Evolutionary conservation across 2,888 invertebrate genomes (phyloP).

Genomic region (Pomacea canaliculata): DNA sequence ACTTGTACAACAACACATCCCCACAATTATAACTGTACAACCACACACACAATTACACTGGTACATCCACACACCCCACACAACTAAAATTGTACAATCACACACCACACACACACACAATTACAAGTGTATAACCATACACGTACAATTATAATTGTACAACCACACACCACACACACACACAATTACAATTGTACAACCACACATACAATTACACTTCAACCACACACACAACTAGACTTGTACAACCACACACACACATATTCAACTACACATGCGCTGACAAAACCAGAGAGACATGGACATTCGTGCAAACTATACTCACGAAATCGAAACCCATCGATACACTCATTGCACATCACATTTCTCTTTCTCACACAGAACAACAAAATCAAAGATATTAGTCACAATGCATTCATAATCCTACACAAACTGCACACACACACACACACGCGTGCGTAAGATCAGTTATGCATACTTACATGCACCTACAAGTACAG

Average conservation of each 20-base stretch:
- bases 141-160: too few species aligned
- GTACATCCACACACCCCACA: not conserved
- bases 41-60: not conserved
- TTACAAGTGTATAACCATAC: not conserved
- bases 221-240: too few species aligned
- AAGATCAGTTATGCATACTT: not conserved
- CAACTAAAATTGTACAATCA: not conserved
- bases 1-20: not conserved
- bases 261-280: not conserved
- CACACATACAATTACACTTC: not conserved
- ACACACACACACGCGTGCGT: not conserved
- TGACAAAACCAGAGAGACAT: too few species aligned
- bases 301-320: too few species aligned
- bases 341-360: too few species aligned
- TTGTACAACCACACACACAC: not conserved
- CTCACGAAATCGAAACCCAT: too few species aligned
- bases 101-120: conserved; percentile 1
- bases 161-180: not conserved
- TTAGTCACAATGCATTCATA: too few species aligned
- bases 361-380: too few species aligned
- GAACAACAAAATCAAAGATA: too few species aligned
- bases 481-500: not conserved
- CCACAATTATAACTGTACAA: too few species aligned
- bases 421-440: not conserved
- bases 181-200: too few species aligned